Evolutionary conservation across 2,797 vertebrate genomes (phyloP).

Genomic region (Luscinia megarhynchos): DNA sequence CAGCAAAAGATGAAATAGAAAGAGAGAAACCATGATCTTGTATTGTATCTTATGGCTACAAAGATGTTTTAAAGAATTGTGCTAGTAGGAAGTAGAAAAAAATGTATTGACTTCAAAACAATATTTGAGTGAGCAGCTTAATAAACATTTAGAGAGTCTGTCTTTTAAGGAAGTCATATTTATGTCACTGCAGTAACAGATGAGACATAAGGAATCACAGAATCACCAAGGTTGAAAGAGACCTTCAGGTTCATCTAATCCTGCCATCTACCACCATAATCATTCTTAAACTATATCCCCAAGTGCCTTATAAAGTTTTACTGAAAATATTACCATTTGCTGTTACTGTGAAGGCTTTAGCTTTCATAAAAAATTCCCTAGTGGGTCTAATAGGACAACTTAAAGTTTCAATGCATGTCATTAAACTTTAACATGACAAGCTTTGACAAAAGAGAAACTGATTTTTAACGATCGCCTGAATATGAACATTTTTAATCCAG

Average conservation of each 20-base stretch:
- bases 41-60: background rate
- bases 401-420: background rate
- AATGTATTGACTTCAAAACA: background rate
- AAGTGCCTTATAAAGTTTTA: background rate
- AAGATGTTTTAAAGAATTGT: background rate
- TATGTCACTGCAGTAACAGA: background rate
- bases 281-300: background rate
- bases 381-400: background rate
- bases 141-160: background rate
- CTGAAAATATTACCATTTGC: background rate
- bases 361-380: background rate
- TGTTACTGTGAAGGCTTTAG: background rate
- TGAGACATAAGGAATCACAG: background rate
- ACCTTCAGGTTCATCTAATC: background rate
- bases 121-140: background rate
- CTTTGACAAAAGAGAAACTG: background rate
- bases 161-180: background rate
- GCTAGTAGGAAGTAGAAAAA: background rate
- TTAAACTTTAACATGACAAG: background rate
- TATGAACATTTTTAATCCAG: background rate
- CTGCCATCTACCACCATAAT: background rate
- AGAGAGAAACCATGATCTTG: background rate
- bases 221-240: background rate
- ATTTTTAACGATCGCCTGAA: background rate
- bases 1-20: background rate